Percentiles rank a stretch among this genome's conserved stretches.
Evolutionary conservation across 1,140 invertebrate genomes (phyloP).

Genomic region (Cotesia typhae): DNA sequence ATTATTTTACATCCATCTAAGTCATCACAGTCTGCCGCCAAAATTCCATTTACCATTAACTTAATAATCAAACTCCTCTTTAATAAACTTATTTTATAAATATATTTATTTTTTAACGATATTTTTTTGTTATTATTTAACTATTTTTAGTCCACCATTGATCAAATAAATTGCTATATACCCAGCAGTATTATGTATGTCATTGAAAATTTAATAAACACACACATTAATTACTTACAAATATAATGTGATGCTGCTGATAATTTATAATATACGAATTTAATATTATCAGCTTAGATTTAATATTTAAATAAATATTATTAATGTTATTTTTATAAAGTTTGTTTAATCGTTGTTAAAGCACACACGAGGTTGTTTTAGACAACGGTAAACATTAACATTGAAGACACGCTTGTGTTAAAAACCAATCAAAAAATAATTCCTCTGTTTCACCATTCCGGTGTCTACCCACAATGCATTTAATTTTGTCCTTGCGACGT

Average conservation of each 20-base stretch:
- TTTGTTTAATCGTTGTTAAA: not conserved
- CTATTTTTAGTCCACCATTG: too few relatives aligned
- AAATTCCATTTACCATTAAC: constrained; percentile 27
- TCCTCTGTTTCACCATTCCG: constrained; percentile 54
- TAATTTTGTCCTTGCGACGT: constrained; percentile 31
- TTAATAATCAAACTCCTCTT: not conserved
- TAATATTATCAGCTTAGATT: too few relatives aligned
- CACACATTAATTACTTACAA: too few relatives aligned
- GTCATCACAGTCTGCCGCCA: constrained; percentile 23
- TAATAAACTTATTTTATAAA: not conserved
- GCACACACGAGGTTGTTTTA: not conserved
- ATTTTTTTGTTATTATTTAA: too few relatives aligned
- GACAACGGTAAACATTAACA: constrained; percentile 41
- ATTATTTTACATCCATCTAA: not conserved
- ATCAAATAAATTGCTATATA: too few relatives aligned
- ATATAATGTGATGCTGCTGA: too few relatives aligned
- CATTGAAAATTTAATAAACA: too few relatives aligned
- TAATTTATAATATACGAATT: too few relatives aligned
- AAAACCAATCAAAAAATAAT: constrained; percentile 50
- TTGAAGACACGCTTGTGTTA: constrained; percentile 40
- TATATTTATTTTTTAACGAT: too few relatives aligned
- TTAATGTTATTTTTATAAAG: too few relatives aligned
- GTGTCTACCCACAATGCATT: constrained; percentile 52
- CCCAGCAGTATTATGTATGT: too few relatives aligned
- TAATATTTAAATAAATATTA: too few relatives aligned